phyloP scores from a whole-genome alignment of 2,797 vertebrate species.

The Sciaenops ocellatus region DNA sequence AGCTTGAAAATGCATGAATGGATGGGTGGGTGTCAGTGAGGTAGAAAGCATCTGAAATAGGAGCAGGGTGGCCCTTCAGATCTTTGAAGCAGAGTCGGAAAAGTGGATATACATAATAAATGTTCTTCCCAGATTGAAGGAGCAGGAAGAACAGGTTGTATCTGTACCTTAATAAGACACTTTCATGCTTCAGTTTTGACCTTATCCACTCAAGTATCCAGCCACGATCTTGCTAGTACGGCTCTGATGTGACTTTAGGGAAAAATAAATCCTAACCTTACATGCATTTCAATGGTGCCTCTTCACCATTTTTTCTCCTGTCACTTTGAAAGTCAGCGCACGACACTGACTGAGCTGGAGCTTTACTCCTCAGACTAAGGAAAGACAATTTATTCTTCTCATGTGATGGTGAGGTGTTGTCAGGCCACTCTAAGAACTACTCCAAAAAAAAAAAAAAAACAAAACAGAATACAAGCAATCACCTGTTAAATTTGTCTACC shows the following conservation, averaged over 20 bases:
- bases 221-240: conserved; percentile 6
- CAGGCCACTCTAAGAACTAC: background rate
- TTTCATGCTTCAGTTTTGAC: conserved; percentile 12
- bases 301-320: conserved; percentile 34
- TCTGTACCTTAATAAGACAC: background rate
- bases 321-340: conserved; percentile 9
- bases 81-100: conserved; percentile 20
- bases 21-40: conserved; percentile 40
- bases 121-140: conserved; percentile 7
- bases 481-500: background rate
- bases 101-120: background rate
- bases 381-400: conserved; percentile 26
- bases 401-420: conserved; percentile 15
- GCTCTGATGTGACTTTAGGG: conserved; percentile 22
- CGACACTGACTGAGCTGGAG: conserved; percentile 17
- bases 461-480: background rate
- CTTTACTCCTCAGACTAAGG: conserved; percentile 9
- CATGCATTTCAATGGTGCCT: background rate
- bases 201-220: conserved; percentile 7
- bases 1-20: conserved; percentile 56
- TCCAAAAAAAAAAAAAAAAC: background rate
- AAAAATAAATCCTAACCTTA: conserved; percentile 10
- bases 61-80: conserved; percentile 24
- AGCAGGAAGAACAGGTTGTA: background rate
- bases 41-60: conserved; percentile 38